A percentile compares a stretch with the other conserved stretches of the same genome.
Evolutionary conservation across 1,140 invertebrate genomes (phyloP).

Genomic region (Drosophila santomea): DNA sequence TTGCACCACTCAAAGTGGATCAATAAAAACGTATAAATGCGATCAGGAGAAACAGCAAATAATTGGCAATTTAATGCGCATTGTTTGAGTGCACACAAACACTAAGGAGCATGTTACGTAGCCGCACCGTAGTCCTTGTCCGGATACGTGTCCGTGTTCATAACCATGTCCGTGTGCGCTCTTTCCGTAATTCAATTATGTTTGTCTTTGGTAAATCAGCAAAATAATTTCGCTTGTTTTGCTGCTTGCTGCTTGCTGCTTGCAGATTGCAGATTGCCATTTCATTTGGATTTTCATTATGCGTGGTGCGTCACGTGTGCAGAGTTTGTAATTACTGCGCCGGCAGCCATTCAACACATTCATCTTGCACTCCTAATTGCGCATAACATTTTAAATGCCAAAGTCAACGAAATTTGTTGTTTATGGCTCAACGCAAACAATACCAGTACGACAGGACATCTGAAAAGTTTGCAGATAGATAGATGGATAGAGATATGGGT

Average conservation of each 20-base stretch:
- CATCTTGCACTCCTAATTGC: conserved; percentile 47
- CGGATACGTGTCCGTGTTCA: conserved; percentile 37
- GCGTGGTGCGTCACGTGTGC: conserved; percentile 51
- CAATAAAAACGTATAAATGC: conserved; percentile 54
- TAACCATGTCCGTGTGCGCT: conserved; percentile 44
- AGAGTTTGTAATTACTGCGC: conserved; percentile 43
- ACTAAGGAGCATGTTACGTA: conserved; percentile 35
- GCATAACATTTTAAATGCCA: conserved; percentile 61
- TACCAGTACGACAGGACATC: neutral
- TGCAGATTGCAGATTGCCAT: conserved; percentile 50
- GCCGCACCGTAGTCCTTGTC: conserved; percentile 16
- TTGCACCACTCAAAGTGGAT: conserved; percentile 21
- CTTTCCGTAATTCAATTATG: conserved; percentile 77
- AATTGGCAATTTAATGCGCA: conserved; percentile 78
- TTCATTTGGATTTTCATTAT: conserved; percentile 54
- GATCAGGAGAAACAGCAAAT: conserved; percentile 60
- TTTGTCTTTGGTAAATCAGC: conserved; percentile 81
- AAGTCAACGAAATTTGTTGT: conserved; percentile 34
- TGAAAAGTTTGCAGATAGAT: neutral
- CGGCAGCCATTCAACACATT: conserved; percentile 37
- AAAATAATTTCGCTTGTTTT: conserved; percentile 76
- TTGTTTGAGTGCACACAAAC: conserved; percentile 52
- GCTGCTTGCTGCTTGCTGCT: conserved; percentile 45
- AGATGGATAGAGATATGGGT: conserved; percentile 4
- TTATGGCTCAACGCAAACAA: conserved; percentile 43